phyloP scores from a whole-genome alignment of 2,797 vertebrate genomes.

The Trachurus trachurus region DNA sequence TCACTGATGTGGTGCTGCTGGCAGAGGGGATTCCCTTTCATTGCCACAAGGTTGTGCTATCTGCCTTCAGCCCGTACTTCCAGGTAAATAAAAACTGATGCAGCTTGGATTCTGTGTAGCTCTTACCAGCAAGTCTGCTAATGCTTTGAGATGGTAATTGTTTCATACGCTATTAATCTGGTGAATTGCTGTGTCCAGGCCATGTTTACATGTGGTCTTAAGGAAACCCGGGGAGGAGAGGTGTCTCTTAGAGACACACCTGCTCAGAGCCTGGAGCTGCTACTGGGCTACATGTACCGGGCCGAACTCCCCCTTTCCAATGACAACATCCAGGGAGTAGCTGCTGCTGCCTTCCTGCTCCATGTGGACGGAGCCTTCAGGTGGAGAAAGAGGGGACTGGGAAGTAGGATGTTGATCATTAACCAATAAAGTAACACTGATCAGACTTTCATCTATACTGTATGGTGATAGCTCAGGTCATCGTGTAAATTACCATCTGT shows the following conservation, averaged over 20 bases:
- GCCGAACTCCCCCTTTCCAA: constrained; percentile 84
- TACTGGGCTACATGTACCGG: constrained; percentile 90
- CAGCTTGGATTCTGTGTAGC: not conserved
- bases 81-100: constrained; percentile 72
- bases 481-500: not conserved
- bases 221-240: constrained; percentile 87
- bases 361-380: constrained; percentile 90
- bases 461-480: not conserved
- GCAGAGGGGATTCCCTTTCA: constrained; percentile 88
- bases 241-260: constrained; percentile 88
- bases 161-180: not conserved
- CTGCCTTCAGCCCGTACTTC: constrained; percentile 93
- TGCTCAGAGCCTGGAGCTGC: constrained; percentile 85
- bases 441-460: not conserved
- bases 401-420: not conserved
- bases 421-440: not conserved
- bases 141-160: not conserved
- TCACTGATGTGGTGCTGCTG: constrained; percentile 90
- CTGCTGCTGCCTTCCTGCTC: constrained; percentile 89
- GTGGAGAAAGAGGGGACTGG: constrained; percentile 28
- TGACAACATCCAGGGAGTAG: constrained; percentile 89
- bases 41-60: constrained; percentile 92
- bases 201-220: constrained; percentile 91
- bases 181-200: constrained; percentile 56
- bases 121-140: not conserved